A percentile compares a stretch with the other conserved stretches of the same genome.
Conservation (phyloP, 2,113 vertebrate species). For the Tychaedon coryphoeus region DNA sequence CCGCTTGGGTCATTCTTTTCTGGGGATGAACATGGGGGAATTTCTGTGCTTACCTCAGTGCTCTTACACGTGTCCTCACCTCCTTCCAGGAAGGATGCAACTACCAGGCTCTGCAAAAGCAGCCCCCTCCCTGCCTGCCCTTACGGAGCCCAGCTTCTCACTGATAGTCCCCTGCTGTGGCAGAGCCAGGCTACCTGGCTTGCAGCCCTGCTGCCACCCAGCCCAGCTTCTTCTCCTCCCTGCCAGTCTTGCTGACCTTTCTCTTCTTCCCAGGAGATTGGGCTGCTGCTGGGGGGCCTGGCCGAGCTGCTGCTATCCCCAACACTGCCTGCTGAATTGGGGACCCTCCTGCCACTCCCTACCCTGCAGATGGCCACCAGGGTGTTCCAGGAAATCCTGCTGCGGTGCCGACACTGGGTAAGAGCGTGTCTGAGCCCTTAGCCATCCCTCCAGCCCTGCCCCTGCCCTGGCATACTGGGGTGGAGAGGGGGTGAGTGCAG, state of each 20-base stretch:
- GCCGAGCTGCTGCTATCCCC: constrained; percentile 71
- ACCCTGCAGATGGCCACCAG: constrained; percentile 69
- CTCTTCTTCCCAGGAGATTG: constrained; percentile 70
- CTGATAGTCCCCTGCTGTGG: not conserved
- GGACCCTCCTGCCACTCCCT: constrained; percentile 41
- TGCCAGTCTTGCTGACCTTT: not conserved
- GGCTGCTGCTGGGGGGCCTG: constrained; percentile 77
- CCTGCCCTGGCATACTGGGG: fast-evolving
- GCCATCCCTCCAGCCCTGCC: not conserved
- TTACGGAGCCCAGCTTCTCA: not conserved
- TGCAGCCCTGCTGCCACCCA: not conserved
- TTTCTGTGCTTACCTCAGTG: not conserved
- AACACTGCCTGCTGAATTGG: not conserved
- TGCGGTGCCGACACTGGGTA: constrained; percentile 91
- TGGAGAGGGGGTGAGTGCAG: fast-evolving
- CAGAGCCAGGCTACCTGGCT: not conserved
- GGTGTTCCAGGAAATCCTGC: constrained; percentile 83
- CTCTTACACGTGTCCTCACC: not conserved
- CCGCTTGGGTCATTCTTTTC: not conserved
- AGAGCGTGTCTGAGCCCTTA: not conserved
- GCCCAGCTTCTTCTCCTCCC: not conserved
- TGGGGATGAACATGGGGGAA: fast-evolving
- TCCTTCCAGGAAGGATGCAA: not conserved
- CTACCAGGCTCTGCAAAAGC: not conserved
- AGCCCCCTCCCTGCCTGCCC: not conserved